Base-by-base conservation (phyloP, 2,113 vertebrate species). In the Hemiprocne comata region DNA sequence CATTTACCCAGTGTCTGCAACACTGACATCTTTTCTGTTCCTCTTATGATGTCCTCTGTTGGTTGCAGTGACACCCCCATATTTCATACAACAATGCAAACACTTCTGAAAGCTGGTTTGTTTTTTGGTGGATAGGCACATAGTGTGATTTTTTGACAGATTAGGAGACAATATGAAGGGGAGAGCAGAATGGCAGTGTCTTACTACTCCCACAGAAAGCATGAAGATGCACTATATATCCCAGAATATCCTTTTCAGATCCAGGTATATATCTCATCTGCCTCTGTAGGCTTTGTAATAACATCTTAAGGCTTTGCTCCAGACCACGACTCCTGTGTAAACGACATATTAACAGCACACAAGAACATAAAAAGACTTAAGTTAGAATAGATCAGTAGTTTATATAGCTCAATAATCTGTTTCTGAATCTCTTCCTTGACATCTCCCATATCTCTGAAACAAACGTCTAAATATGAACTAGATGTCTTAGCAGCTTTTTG, bases 331-430 rank as follows among this genome's bases (percentile, higher is more conserved):
- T 94, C 75, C 80, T 86, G 36, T 33, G 73, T 54, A 78, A 75
- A 72, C 74, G 62, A 92, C 6, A 10, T 55, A 67, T 87, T 69
- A 87, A 71, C 76, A 95, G 64, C 80, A 91, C n/a, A 18, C 17
- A 90, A 69, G 79, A 95, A 92, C 51, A 85, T 82, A 77, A 28
- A 71, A 78, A 96, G 91, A 92, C 66, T 95, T 92, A 85, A 89
- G 31, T 4, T 74, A 75, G 65, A 95, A 89, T 77, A 93, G 85
- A 72, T 42, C 75, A 93, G 48, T 46, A 19, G 10, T 89, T 83
- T 46, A 78, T 94, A 85, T 78, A 94, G n/a, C 18, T 64, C 84
- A 93, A 82, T 79, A 78, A 94, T 78, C 55, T 95, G 18, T 84
- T 92, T 96, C 86, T 31, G 53, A 90, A 42, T 77, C 79, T 74